Conservation (phyloP, 2,888 invertebrate species). For the Limnephilus rhombicus region DNA sequence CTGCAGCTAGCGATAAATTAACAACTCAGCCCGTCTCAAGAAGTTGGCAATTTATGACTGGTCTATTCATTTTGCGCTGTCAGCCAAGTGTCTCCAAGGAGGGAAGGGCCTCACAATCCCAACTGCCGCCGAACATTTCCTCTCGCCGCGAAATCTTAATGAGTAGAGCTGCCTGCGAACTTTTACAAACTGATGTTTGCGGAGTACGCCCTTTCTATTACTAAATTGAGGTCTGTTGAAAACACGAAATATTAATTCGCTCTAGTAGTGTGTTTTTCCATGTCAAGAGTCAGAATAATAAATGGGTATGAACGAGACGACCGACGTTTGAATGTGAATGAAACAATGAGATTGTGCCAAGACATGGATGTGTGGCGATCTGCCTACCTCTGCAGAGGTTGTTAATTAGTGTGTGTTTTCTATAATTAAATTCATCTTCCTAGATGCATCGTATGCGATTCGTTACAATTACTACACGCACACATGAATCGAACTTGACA, state of each 20-base stretch:
- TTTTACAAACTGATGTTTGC: not conserved
- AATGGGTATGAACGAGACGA: too few species aligned
- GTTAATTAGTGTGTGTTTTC: too few species aligned
- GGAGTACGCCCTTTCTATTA: not conserved
- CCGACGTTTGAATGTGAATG: too few species aligned
- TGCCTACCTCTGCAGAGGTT: too few species aligned
- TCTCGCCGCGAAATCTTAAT: not conserved
- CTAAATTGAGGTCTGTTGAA: not conserved
- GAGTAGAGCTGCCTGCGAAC: not conserved
- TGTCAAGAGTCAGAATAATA: too few species aligned
- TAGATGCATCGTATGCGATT: too few species aligned
- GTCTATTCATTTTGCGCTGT: slow-evolving; percentile 6
- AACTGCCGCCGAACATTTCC: not conserved
- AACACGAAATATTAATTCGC: not conserved
- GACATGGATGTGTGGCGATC: too few species aligned
- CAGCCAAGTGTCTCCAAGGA: not conserved
- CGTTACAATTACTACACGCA: too few species aligned
- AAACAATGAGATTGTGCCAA: too few species aligned
- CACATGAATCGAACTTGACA: too few species aligned
- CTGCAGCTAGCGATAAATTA: slow-evolving; percentile 17
- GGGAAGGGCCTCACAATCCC: not conserved
- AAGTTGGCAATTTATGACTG: slow-evolving; percentile 21
- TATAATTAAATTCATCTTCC: too few species aligned
- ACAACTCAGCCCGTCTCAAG: slow-evolving; percentile 11
- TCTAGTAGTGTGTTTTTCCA: too few species aligned